A percentile compares a stretch with the other conserved stretches of the same genome.
phyloP scores from a whole-genome alignment of 2,113 vertebrate species.

The Zapus hudsonius region DNA sequence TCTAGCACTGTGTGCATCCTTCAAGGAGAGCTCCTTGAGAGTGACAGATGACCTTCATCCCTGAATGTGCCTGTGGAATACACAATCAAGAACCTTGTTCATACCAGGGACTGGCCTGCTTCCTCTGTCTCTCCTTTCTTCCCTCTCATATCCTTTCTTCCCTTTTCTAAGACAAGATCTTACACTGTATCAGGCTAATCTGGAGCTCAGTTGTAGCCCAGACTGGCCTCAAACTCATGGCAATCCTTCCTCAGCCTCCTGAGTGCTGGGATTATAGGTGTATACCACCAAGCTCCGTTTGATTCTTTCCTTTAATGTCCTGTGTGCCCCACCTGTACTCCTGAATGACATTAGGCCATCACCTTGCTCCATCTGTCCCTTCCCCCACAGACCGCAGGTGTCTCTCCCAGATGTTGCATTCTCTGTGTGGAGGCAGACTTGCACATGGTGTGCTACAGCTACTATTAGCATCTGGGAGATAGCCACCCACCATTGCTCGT shows the following conservation, averaged over 20 bases:
- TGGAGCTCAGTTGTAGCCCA: too few species aligned
- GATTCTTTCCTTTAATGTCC: neutral
- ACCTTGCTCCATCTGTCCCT: too few species aligned
- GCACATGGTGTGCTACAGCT: neutral
- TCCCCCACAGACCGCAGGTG: too few species aligned
- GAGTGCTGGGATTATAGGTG: too few species aligned
- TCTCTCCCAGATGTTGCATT: fast-evolving
- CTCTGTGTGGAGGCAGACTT: neutral
- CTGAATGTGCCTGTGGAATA: neutral
- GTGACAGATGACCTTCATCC: fast-evolving
- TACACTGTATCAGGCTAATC: too few species aligned
- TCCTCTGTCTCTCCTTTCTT: neutral
- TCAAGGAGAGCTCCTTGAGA: neutral
- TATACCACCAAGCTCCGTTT: neutral
- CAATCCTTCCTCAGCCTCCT: neutral
- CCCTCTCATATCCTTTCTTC: neutral
- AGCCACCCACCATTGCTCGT: too few species aligned
- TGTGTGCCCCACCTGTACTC: too few species aligned
- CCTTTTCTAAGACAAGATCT: too few species aligned
- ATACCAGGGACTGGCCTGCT: too few species aligned
- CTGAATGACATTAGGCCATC: too few species aligned
- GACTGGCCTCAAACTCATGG: too few species aligned
- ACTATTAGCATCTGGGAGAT: too few species aligned
- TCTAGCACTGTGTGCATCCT: neutral
- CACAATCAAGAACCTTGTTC: neutral